A percentile compares a stretch with the other conserved stretches of the same genome.
Evolutionary conservation across 2,113 vertebrate species (phyloP).

Genomic region (Sylvietta virens): DNA sequence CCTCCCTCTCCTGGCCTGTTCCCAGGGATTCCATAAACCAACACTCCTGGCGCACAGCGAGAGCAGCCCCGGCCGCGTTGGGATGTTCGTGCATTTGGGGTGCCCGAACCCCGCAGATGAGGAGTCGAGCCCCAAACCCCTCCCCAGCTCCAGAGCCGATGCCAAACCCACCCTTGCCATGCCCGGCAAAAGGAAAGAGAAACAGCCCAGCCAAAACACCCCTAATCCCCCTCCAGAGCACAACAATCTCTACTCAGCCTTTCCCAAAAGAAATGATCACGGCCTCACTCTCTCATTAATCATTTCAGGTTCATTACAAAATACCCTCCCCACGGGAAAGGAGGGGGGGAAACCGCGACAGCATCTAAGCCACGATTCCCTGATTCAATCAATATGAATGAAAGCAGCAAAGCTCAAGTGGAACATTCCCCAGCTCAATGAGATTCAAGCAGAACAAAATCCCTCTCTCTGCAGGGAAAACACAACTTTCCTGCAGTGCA

Average conservation of each 20-base stretch:
- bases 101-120: accelerated
- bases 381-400: neutral
- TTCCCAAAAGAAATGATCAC: neutral
- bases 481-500: accelerated
- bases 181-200: neutral
- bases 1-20: conserved; percentile 69
- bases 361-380: neutral
- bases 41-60: accelerated
- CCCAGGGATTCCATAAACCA: neutral
- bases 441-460: neutral
- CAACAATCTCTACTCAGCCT: neutral
- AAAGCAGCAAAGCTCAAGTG: neutral
- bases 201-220: neutral
- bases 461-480: neutral
- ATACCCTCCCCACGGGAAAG: neutral
- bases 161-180: accelerated
- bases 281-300: neutral
- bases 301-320: neutral
- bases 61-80: accelerated
- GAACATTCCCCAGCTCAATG: neutral
- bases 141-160: neutral
- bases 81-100: accelerated
- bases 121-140: neutral
- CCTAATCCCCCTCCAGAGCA: neutral
- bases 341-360: accelerated